A percentile compares a stretch with the other conserved stretches of the same genome.
These are phyloP conservation scores for Melipona bicolor DNA, from an alignment of 2,888 invertebrate species.

Conservation along the genomic window DNA sequence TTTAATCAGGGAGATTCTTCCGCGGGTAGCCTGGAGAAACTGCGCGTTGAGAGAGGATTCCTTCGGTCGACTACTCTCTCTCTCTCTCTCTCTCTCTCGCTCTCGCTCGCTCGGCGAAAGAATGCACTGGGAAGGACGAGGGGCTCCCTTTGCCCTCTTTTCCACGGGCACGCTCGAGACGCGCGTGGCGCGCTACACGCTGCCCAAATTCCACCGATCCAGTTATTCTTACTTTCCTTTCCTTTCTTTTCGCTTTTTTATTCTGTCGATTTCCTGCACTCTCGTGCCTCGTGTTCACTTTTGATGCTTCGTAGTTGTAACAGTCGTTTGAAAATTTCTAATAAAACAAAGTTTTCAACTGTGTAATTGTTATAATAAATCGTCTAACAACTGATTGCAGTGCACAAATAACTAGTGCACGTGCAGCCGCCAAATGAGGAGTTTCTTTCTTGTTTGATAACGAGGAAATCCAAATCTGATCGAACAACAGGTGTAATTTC, in stretches of 20 bases:
- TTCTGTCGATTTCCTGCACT: no score
- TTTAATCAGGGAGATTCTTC: constrained; percentile 73
- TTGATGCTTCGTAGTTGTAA: no score
- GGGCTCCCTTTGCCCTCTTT: constrained; percentile 4
- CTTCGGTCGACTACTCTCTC: neutral
- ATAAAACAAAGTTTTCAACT: no score
- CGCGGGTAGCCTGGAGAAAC: constrained; percentile 63
- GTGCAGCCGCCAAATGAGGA: no score
- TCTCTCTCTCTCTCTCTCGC: no score
- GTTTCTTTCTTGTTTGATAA: no score
- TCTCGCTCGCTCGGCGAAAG: neutral
- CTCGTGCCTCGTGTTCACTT: neutral
- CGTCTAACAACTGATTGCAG: no score
- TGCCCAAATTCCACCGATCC: constrained; percentile 28
- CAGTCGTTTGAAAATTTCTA: no score
- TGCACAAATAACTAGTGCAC: no score
- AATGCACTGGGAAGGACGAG: constrained; percentile 6
- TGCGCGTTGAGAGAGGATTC: constrained; percentile 63
- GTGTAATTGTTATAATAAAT: no score
- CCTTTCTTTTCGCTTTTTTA: neutral
- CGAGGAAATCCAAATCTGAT: no score
- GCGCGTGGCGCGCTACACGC: constrained; percentile 8
- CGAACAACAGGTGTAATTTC: no score
- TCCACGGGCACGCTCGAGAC: neutral
- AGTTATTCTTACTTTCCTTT: neutral